These are phyloP conservation scores for Pitangus sulphuratus DNA, from an alignment of 2,797 vertebrate species.

Conservation along the genomic window DNA sequence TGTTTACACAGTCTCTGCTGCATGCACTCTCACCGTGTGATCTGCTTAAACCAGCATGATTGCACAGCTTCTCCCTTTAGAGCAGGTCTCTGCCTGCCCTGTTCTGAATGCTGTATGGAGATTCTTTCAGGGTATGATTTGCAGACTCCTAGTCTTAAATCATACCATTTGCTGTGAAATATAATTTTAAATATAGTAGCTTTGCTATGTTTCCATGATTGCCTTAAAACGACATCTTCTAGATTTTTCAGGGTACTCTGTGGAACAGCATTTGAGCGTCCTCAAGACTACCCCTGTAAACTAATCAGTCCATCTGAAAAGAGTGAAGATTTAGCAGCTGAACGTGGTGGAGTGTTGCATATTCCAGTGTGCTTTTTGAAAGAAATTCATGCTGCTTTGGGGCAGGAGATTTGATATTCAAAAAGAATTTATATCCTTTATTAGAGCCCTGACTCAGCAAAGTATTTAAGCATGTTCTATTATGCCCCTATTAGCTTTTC, in stretches of 20 bases:
- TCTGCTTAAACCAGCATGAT: neutral
- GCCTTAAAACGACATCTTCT: neutral
- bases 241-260: neutral
- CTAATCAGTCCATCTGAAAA: neutral
- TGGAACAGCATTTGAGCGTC: neutral
- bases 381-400: neutral
- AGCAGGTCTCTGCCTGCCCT: neutral
- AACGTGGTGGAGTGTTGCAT: neutral
- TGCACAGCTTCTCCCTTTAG: neutral
- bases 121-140: neutral
- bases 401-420: neutral
- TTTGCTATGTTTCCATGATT: neutral
- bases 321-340: neutral
- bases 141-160: conserved; percentile 2
- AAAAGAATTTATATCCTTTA: neutral
- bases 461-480: neutral
- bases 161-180: neutral
- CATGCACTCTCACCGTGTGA: accelerated
- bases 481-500: neutral
- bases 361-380: neutral
- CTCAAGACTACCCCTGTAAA: neutral
- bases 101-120: neutral
- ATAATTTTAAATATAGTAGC: neutral
- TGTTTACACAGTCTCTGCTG: neutral
- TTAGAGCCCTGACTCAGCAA: conserved; percentile 4